Evolutionary conservation across 2,113 vertebrate species (phyloP).

Genomic region (Dermatemys mawii): DNA sequence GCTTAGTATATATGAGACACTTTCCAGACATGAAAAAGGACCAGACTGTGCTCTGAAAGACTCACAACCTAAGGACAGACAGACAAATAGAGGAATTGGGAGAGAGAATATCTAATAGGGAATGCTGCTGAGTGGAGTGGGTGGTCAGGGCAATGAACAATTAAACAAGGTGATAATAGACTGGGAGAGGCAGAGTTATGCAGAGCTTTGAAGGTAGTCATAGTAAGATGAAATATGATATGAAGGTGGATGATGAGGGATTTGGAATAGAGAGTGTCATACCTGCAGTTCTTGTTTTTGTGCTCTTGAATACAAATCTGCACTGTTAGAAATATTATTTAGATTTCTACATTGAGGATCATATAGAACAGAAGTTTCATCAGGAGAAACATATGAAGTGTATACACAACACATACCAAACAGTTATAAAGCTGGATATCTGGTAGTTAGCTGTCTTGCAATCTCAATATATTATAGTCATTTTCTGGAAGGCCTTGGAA

Average conservation of each 20-base stretch:
- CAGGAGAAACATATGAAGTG: not conserved
- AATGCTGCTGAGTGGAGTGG: too few species aligned
- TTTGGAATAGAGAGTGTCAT: not conserved
- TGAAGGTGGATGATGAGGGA: too few species aligned
- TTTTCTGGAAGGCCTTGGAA: not conserved
- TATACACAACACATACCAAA: not conserved
- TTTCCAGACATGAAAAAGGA: not conserved
- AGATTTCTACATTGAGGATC: not conserved
- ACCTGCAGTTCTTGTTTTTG: not conserved
- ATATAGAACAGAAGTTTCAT: not conserved
- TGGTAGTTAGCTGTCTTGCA: not conserved
- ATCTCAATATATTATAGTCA: not conserved
- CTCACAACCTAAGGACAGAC: too few species aligned
- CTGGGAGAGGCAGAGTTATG: too few species aligned
- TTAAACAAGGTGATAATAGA: too few species aligned
- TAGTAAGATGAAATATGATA: too few species aligned
- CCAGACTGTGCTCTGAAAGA: too few species aligned
- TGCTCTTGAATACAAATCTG: not conserved
- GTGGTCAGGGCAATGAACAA: too few species aligned
- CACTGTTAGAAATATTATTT: not conserved
- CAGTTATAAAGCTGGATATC: not conserved
- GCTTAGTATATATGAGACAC: not conserved
- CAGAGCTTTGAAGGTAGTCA: too few species aligned
- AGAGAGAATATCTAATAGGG: not conserved
- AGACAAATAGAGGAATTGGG: not conserved